Evolutionary conservation across 2,113 vertebrate genomes (phyloP), one percentile per base, ranked within the genome.

Genomic region (Cyprinus carpio): DNA sequence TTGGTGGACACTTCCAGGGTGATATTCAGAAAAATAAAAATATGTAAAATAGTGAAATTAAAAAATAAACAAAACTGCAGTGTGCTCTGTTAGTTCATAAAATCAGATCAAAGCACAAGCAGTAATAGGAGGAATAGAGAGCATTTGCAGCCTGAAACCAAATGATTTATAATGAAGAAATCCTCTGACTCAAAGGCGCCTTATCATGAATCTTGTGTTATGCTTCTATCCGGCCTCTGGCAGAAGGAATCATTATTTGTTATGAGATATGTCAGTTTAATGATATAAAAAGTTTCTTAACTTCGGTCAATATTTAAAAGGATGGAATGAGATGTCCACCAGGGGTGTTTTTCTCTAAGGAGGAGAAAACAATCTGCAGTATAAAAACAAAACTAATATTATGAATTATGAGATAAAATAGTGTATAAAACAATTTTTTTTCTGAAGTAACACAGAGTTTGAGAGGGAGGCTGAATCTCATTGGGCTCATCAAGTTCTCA

Each of bases 81-180:
- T 84, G 34, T 83, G 23, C 49, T 56, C 29, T 67, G 23, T 80
- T 10, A 60, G 20, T 78, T n/a, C 2, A 23, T 40, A 71, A 71
- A 71, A 64, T 49, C 46, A 75, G n/a, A 43, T 75, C 40, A 37
- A 31, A 78, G 54, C 31, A 37, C 4, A 60, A 23, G 76, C 31
- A 43, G 40, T 43, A 71, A 71, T 71, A 71, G 18, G 31, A n/a
- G 31, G 9, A 40, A 15, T 23, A 78, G 31, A 37, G 76, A 54
- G 54, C 76, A 60, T 78, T 78, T 58, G 54, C 31, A 40, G 54
- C 76, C 54, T 78, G 29, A 78, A 78, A 78, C 54, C 54, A n/a
- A 78, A 15, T 25, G 3, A 78, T 60, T 60, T 60, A 20, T 37
- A 78, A 78, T 8, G 6, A 60, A 58, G 20, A 78, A 60, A 78